Base-by-base conservation (phyloP, 2,888 invertebrate species). In the Lasioglossum villosulum region DNA sequence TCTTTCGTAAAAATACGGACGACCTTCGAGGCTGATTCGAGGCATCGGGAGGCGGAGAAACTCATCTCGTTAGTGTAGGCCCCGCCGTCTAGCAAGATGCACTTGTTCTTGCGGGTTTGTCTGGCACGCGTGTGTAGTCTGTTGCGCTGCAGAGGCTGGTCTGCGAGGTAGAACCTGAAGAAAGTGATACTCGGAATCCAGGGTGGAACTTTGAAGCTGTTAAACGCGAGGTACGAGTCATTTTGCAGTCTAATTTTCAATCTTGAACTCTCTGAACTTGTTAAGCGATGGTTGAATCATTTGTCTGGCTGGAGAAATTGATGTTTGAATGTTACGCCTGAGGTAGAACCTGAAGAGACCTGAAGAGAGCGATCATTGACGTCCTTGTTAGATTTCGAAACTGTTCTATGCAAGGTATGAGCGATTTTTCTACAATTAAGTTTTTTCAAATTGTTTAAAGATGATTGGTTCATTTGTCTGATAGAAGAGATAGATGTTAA, bases 11-110 rank as follows among this genome's bases (percentile, higher is more conserved):
- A 94, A 92, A 93, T 91, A 91, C 84, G 78, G 92, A 88, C 91
- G 94, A 94, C 95, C 95, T 95, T 95, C 94, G 91, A 78, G 90
- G 82, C 88, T 77, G 91, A 90, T 91, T 89, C 92, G 81, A 92
- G 91, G 87, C 90, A 84, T 90, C 83, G 88, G 83, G 88, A 87
- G 90, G 86, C 78, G 80, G 86, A 88, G 89, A 89, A 86, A 84
- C 92, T 94, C 93, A 93, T 94, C 94, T 92, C 88, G 91, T 92
- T 94, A 94, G 94, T 94, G 85, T 85, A 88, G 82, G 83, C 83
- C 91, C 87, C 83, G 87, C 92, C 90, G 91, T 86, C 91, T 87
- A 76, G 73, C 92, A 92, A 91, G 93, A 93, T 94, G 94, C 93
- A 93, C 82, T 92, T 88, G 74, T 83, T 87, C 86, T 71, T n/a